Evolutionary conservation across 2,113 vertebrate genomes (phyloP).

Genomic region (Isurus oxyrinchus): DNA sequence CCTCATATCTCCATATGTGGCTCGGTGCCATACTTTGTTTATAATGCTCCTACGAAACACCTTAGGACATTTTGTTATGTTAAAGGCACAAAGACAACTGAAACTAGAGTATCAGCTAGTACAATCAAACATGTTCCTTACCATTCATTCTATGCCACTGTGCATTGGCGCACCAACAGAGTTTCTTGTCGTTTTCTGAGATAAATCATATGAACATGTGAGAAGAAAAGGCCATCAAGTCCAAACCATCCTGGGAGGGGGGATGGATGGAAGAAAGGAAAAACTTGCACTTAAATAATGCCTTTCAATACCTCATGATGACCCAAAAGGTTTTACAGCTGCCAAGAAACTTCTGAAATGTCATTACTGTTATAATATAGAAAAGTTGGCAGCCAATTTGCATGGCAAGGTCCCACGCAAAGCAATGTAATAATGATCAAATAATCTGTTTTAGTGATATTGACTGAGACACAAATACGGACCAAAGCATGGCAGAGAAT

Average conservation of each 20-base stretch:
- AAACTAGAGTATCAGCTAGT: neutral
- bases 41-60: too few relatives aligned
- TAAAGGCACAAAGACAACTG: neutral
- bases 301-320: neutral
- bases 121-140: neutral
- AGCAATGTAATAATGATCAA: neutral
- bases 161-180: neutral
- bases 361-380: neutral
- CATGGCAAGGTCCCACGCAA: neutral
- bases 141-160: neutral
- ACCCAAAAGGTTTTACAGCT: neutral
- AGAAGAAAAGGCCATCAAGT: neutral
- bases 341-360: neutral
- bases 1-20: neutral
- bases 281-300: neutral
- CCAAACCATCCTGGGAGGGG: neutral
- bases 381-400: too few relatives aligned
- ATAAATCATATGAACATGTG: neutral
- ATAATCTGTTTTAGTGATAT: neutral
- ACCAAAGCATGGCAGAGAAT: neutral
- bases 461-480: neutral
- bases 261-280: neutral
- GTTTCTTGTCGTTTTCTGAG: neutral
- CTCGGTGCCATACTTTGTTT: too few relatives aligned
- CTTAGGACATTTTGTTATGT: neutral